Base-by-base conservation (phyloP, 2,797 vertebrate species). In the Enteromius fasciolatus region DNA sequence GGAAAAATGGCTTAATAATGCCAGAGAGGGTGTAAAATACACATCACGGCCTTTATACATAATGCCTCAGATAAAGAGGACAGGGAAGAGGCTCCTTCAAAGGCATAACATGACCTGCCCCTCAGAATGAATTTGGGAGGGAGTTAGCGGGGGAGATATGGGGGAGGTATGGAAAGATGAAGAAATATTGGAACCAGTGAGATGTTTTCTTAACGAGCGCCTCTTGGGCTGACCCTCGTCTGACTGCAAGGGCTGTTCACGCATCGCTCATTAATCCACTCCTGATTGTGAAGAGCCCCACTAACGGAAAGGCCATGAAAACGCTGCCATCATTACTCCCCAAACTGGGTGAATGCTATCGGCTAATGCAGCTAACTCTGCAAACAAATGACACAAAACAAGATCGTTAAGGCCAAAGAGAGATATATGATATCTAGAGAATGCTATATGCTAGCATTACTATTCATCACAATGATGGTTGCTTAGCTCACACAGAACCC, bases 31-130 rank as follows among this genome's bases (percentile, higher is more conserved):
- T 85, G 85, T 89, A 84, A 86, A 87, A 92, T 92, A 93, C 91
- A 92, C 92, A 92, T 89, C 87, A 69, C 78, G 67, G 87, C 89
- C 89, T 94, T 94, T 89, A 92, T 93, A 91, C 92, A 92, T 94
- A 93, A 94, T 93, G 91, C 92, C 91, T 91, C 85, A 86, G 86
- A 85, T 83, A 86, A 85, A 85, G 90, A 90, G 90, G 84, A 90
- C 88, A 87, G 88, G 83, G 86, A 92, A 92, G 90, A 86, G 90
- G 91, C 88, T 92, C 86, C 89, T 81, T 90, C 31, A 89, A 91
- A 94, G 91, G 90, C 87, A 94, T 93, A 93, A 93, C 90, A 90
- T 87, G 86, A 89, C 89, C 86, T 86, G 83, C 80, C 84, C 68
- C 44, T 48, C n/a, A 61, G 15, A 78, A 41, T 63, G n/a, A 74